Evolutionary conservation across 2,113 vertebrate genomes (phyloP), one percentile per base, ranked within the genome.

Genomic region (Castor canadensis): DNA sequence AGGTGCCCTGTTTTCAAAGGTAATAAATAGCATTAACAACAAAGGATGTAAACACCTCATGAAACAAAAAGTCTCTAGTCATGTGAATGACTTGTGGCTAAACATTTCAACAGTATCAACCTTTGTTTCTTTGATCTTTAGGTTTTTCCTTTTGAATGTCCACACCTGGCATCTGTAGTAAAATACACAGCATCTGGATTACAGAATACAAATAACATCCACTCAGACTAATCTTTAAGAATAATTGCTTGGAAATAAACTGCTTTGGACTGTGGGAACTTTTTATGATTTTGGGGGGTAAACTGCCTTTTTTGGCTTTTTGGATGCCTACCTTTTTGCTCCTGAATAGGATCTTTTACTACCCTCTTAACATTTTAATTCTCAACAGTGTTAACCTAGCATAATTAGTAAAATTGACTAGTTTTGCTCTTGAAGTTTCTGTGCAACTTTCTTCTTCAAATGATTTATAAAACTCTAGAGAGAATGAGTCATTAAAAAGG

Each of bases 121-220:
- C 26, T 66, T 52, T 84, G 92, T 95, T 93, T 91, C 97, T 98
- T 98, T 97, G 94, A 81, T 95, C 84, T 97, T 95, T 62, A 76
- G 40, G 88, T 97, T 98, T 94, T 96, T 91, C 94, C 97, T 97
- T 96, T 43, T 97, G 96, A 97, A 97, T 97, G 97, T 91, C 60
- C 89, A 79, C 96, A 98, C 97, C 97, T 86, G 87, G 97, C 80
- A 90, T 75, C 95, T 95, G 62, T 56, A 96, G 89, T 84, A 96
- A 87, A 97, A 93, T 52, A 97, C 91, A 93, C 47, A 97, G 92
- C 79, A 92, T 97, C 77, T 97, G 95, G 93, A 95, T 97, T 90
- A 52, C 60, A 97, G 62, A 90, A 91, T 91, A 96, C 92, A 98
- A 97, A 95, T 69, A 95, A 97, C 96, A 91, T 97, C 66, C 94